These are phyloP conservation scores for Saxidomus purpurata DNA, from an alignment of 1,140 invertebrate genomes.

Conservation along the genomic window DNA sequence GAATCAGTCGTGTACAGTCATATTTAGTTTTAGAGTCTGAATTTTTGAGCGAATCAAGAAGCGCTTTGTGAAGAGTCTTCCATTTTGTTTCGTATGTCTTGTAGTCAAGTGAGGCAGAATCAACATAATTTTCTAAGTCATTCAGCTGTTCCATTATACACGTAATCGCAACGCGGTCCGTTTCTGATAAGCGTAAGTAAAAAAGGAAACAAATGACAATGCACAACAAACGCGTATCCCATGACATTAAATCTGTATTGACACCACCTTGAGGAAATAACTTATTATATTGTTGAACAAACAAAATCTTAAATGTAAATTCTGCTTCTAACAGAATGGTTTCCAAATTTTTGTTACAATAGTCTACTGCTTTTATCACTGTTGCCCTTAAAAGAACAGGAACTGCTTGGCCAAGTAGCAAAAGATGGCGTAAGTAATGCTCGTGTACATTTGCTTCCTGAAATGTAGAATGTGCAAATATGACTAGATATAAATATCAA, in stretches of 20 bases:
- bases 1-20: background rate
- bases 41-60: background rate
- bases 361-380: background rate
- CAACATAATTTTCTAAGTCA: background rate
- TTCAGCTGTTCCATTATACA: background rate
- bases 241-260: too few species aligned
- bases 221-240: too few species aligned
- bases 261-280: background rate
- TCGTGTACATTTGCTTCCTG: too few species aligned
- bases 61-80: background rate
- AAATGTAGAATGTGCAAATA: too few species aligned
- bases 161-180: background rate
- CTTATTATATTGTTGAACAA: background rate
- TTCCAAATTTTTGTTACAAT: background rate
- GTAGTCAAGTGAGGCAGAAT: background rate
- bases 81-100: background rate
- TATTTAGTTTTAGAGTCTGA: background rate
- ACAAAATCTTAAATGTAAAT: too few species aligned
- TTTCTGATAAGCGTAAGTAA: background rate
- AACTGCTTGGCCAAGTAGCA: background rate
- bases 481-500: too few species aligned
- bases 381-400: background rate
- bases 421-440: background rate
- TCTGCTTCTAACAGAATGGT: background rate
- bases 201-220: background rate